phyloP scores from a whole-genome alignment of 1,140 invertebrate species.

The Cecropterus lyciades region DNA sequence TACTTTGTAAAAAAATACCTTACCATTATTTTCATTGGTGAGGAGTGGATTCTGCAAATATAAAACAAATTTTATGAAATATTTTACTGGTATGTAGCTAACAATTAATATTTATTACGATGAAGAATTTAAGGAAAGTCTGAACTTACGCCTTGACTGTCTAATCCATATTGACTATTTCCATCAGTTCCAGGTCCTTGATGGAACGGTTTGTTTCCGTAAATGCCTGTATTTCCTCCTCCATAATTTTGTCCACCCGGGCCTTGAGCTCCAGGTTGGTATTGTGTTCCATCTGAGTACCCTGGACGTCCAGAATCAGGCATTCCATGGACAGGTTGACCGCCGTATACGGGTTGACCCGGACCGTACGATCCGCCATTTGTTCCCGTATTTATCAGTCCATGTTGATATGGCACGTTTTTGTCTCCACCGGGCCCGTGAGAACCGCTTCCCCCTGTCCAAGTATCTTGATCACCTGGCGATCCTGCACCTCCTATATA shows the following conservation, averaged over 20 bases:
- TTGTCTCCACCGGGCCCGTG: neutral
- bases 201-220: neutral
- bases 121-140: neutral
- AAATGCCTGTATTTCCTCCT: conserved; percentile 2
- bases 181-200: neutral
- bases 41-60: conserved; percentile 40
- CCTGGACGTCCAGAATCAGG: neutral
- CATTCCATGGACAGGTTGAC: too few species aligned
- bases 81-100: neutral
- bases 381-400: neutral
- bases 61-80: conserved; percentile 3
- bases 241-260: conserved; percentile 31
- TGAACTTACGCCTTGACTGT: conserved; percentile 14
- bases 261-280: too few species aligned
- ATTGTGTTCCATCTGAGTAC: neutral
- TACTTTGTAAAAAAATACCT: conserved; percentile 34
- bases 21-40: conserved; percentile 44
- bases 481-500: conserved; percentile 13
- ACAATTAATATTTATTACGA: too few species aligned
- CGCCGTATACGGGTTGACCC: neutral
- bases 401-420: neutral
- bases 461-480: neutral
- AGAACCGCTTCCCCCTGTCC: neutral
- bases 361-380: neutral
- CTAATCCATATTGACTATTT: neutral